A percentile compares a stretch with the other conserved stretches of the same genome.
Conservation (phyloP, 2,113 vertebrate species). For the Cettia cetti region DNA sequence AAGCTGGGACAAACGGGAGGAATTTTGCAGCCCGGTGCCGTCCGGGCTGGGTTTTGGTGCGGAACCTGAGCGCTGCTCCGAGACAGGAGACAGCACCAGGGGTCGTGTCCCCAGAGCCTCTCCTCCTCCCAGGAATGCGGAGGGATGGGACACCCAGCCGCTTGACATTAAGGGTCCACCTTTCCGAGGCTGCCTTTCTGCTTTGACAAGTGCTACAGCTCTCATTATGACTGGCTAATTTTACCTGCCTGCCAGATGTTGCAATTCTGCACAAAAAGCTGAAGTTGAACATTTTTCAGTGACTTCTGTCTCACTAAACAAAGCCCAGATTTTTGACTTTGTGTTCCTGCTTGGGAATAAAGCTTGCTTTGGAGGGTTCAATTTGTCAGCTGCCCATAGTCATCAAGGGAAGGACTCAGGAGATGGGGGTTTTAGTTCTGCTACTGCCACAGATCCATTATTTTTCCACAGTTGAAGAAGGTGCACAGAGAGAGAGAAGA, state of each 20-base stretch:
- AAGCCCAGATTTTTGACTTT: neutral
- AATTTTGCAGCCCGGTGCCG: neutral
- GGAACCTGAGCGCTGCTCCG: fast-evolving
- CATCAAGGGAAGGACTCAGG: neutral
- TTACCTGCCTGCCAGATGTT: neutral
- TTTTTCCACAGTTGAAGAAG: neutral
- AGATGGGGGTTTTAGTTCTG: neutral
- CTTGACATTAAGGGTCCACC: fast-evolving
- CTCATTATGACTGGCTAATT: neutral
- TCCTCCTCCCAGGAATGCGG: neutral
- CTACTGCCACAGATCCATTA: neutral
- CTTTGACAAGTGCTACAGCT: neutral
- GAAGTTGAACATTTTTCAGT: neutral
- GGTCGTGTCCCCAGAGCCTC: neutral
- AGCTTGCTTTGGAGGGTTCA: neutral
- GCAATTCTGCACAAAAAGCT: neutral
- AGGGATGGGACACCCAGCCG: fast-evolving
- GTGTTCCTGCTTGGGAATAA: neutral
- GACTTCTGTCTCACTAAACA: neutral
- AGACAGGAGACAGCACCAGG: fast-evolving
- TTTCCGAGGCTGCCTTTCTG: neutral
- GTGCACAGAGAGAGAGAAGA: neutral
- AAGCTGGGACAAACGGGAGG: neutral
- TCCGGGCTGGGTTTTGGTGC: neutral
- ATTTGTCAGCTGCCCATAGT: neutral